Conservation (phyloP, 2,888 invertebrate species). For the Drosophila maculinotata region DNA sequence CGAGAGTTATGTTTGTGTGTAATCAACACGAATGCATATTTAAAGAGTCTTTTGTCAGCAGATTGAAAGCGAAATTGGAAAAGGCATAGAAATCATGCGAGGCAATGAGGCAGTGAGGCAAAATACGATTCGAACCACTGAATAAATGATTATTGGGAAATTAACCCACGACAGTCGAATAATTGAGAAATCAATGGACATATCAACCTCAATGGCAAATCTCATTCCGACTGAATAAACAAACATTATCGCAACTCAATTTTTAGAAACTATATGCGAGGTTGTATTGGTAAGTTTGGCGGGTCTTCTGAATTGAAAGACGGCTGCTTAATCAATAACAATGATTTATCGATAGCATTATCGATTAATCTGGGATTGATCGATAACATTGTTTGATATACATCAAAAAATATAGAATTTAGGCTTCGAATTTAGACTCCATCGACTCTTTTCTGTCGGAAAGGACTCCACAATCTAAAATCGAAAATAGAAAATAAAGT, state of each 20-base stretch:
- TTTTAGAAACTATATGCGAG: neutral
- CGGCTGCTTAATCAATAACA: neutral
- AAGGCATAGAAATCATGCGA: neutral
- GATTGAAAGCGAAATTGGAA: constrained; percentile 6
- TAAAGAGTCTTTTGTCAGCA: constrained; percentile 38
- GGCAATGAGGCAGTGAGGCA: neutral
- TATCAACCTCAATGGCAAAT: constrained; percentile 6
- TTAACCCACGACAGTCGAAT: constrained; percentile 15
- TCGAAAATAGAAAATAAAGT: neutral
- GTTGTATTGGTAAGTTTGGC: neutral
- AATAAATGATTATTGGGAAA: constrained; percentile 43
- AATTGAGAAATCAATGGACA: constrained; percentile 34
- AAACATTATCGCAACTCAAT: constrained; percentile 2
- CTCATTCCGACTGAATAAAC: constrained; percentile 3
- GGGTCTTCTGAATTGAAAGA: neutral
- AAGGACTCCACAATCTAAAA: neutral
- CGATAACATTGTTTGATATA: too few species aligned
- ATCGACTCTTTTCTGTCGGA: too few species aligned
- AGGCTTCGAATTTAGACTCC: too few species aligned
- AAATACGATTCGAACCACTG: constrained; percentile 11
- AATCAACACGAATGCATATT: constrained; percentile 43
- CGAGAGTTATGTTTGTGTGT: neutral
- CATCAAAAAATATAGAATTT: neutral
- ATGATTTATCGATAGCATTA: neutral
- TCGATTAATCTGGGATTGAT: neutral